These are phyloP conservation scores for Rapana venosa DNA, from an alignment of 2,888 invertebrate species.

Conservation along the genomic window DNA sequence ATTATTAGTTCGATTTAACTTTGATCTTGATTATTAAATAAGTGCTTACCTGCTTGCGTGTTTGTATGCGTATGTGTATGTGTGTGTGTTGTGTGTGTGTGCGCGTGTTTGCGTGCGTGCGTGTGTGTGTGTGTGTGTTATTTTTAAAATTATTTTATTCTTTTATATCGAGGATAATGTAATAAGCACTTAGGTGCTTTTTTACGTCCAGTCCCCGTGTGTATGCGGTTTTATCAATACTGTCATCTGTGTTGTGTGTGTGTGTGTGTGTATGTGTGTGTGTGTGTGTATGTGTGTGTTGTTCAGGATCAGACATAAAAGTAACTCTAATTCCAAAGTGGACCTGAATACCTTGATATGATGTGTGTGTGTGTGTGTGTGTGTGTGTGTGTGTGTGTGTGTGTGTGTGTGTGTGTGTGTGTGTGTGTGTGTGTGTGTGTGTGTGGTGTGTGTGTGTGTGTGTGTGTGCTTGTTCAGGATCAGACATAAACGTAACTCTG, in stretches of 20 bases:
- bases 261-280: not conserved
- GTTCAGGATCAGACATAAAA: not conserved
- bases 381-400: slow-evolving; percentile 3
- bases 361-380: not conserved
- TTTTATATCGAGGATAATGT: no score
- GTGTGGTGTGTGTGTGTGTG: not conserved
- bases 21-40: no score
- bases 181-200: no score
- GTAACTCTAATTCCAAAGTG: not conserved
- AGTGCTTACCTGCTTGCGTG: no score
- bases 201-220: no score
- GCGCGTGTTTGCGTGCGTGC: no score
- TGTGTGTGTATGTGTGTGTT: not conserved
- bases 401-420: not conserved
- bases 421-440: not conserved
- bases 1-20: no score
- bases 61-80: no score
- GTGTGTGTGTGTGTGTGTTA: not conserved
- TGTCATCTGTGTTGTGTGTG: not conserved
- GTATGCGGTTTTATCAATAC: not conserved
- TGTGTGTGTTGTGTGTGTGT: not conserved
- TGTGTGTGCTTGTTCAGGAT: not conserved
- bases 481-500: not conserved
- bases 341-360: no score
- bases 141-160: no score